phyloP scores from a whole-genome alignment of 1,140 invertebrate species.

The Brachystomella parvula region DNA sequence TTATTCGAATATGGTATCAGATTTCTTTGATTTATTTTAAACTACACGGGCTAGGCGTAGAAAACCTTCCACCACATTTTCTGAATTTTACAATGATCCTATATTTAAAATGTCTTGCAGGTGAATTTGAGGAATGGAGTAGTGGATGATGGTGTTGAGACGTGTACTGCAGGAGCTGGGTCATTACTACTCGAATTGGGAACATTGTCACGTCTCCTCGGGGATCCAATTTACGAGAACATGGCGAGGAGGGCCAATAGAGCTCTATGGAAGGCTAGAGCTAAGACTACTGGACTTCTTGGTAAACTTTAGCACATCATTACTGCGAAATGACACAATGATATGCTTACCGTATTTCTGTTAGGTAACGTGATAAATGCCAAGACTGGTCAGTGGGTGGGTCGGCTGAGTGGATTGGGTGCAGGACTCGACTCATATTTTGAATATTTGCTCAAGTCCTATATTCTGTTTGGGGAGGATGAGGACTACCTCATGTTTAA shows the following conservation, averaged over 20 bases:
- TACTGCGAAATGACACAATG: background rate
- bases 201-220: slow-evolving; percentile 53
- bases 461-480: slow-evolving; percentile 57
- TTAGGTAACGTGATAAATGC: slow-evolving; percentile 56
- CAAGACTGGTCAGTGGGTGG: slow-evolving; percentile 57
- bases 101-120: slow-evolving; percentile 41
- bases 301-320: slow-evolving; percentile 44
- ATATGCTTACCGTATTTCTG: slow-evolving; percentile 13
- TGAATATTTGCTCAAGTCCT: slow-evolving; percentile 61
- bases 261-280: slow-evolving; percentile 52
- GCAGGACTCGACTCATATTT: slow-evolving; percentile 63
- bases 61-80: no score
- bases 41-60: no score
- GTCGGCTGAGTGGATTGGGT: slow-evolving; percentile 54
- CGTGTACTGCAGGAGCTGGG: slow-evolving; percentile 60
- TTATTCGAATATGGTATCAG: no score
- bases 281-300: slow-evolving; percentile 55
- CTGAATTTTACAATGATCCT: no score
- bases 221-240: slow-evolving; percentile 55
- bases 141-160: slow-evolving; percentile 52
- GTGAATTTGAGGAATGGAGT: slow-evolving; percentile 55
- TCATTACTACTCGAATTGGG: slow-evolving; percentile 60
- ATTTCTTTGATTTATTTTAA: no score
- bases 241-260: slow-evolving; percentile 52
- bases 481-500: slow-evolving; percentile 55